Base-by-base conservation (phyloP, 1,140 invertebrate species). In the Drosophila kurseongensis region DNA sequence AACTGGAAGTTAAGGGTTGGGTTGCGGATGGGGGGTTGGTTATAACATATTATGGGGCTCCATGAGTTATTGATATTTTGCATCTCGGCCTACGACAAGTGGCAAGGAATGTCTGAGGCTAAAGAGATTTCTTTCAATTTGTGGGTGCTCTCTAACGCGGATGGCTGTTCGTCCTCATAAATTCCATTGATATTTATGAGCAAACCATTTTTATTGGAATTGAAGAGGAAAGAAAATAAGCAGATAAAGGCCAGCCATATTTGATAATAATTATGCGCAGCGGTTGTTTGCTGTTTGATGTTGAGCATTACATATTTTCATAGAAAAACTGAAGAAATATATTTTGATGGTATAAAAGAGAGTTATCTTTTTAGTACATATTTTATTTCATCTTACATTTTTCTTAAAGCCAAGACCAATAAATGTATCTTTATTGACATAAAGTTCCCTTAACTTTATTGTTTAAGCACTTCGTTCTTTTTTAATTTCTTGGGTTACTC, bases 51-150 rank as follows among this genome's bases (percentile, higher is more conserved):
- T 47, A 69, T 69, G 67, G 18, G 36, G 51, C 67, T 32, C 44
- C 38, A 52, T 57, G 65, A 71, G 65, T 69, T 71, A 71, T 71
- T 71, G 67, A 68, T 57, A 71, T 69, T 71, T 71, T 71, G 65
- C 51, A 71, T 71, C 44, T n/a, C 42, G 29, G 45, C 45, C 60
- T 52, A 52, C 45, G 63, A 71, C 67, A 71, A 71, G 67, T 71
- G 65, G 63, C 65, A 8, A 16, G 36, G 27, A 47, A 68, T 38
- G 51, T 71, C 35, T 47, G n/a, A 40, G 52, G 18, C 67, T 45
- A 41, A 69, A 35, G 67, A 69, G 67, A 71, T 57, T 71, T 71
- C 35, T 50, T 69, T 71, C 67, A 69, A 58, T 69, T 71, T 71
- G 35, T 35, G 66, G 40, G n/a, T 27, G 12, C 14, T 10, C 9